A percentile compares a stretch with the other conserved stretches of the same genome.
These are phyloP conservation scores for Reinhardtius hippoglossoides DNA, from an alignment of 2,113 vertebrate genomes.

Conservation along the genomic window DNA sequence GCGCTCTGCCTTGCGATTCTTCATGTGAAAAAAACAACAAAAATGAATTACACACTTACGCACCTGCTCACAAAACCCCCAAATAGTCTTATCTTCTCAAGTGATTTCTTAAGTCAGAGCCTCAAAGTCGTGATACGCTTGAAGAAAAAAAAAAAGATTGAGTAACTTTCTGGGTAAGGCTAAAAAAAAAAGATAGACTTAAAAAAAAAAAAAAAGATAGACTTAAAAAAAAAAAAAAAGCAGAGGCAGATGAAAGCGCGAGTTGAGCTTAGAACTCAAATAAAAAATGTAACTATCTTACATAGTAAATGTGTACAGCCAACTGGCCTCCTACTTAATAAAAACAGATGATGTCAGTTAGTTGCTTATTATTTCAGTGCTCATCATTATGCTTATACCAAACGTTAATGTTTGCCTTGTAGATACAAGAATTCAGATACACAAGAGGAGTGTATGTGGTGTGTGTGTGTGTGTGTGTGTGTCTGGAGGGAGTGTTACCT, in stretches of 20 bases:
- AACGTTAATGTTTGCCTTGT: not conserved
- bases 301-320: constrained; percentile 48
- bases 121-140: not conserved
- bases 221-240: not conserved
- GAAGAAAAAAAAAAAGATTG: not conserved
- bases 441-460: not conserved
- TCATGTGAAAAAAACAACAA: not conserved
- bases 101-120: not conserved
- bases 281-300: constrained; percentile 43
- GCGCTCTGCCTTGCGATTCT: constrained; percentile 71
- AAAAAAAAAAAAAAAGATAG: constrained; percentile 5
- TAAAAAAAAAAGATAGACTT: constrained; percentile 16
- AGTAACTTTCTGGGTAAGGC: not conserved
- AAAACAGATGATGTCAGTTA: constrained; percentile 14
- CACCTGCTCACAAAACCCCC: not conserved
- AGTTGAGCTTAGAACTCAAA: constrained; percentile 23
- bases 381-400: constrained; percentile 6
- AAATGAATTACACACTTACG: not conserved
- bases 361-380: constrained; percentile 12
- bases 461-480: not conserved
- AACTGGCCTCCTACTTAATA: constrained; percentile 10
- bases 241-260: constrained; percentile 2
- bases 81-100: not conserved
- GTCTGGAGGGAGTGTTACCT: constrained; percentile 63
- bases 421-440: not conserved